Evolutionary conservation across 64 coral and sea anemone species (phyloP), one percentile per base, ranked within the genome.

Genomic region (Montipora capricornis): DNA sequence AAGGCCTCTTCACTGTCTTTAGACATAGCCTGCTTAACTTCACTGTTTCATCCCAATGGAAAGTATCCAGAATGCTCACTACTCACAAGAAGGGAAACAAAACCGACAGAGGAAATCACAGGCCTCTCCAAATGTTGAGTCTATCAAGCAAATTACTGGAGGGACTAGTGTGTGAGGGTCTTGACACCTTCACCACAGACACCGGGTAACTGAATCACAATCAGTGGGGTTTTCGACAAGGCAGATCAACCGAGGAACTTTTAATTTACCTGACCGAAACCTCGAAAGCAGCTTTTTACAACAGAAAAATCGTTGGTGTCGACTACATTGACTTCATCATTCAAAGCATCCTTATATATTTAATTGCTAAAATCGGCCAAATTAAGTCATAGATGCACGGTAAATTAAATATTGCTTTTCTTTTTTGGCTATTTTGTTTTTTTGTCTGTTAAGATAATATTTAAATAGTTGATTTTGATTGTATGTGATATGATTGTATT

Each of bases 1-100:
- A 89, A 26, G 93, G 93, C 4, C 68, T 94, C 12, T 68, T 22
- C 19, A 89, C 52, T 82, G 87, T 89, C 20, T 64, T 29, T 66
- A 93, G 67, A 49, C 45, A 44, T 37, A 92, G 49, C 68, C 73
- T 78, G 60, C 11, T 29, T 71, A 22, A 88, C 4, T 93, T 78
- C 53, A 88, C 62, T 66, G 80, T 79, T 79, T 84, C 84, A 4
- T 79, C 58, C 19, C 85, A 81, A 82, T 94, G 92, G 92, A 94
- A 89, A 44, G 45, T 66, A 74, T 88, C 92, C 45, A 74, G 87
- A 62, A 75, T 94, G 47, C 64, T 60, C 17, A 82, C 87, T 17
- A 76, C 29, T 14, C 57, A 77, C 50, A 94, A 94, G 80, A 94
- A 90, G 73, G 93, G 79, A 50, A 62, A 85, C n/a, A 8, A 46